Base-by-base conservation (phyloP, 2,797 vertebrate species). In the Eutrigla gurnardus region DNA sequence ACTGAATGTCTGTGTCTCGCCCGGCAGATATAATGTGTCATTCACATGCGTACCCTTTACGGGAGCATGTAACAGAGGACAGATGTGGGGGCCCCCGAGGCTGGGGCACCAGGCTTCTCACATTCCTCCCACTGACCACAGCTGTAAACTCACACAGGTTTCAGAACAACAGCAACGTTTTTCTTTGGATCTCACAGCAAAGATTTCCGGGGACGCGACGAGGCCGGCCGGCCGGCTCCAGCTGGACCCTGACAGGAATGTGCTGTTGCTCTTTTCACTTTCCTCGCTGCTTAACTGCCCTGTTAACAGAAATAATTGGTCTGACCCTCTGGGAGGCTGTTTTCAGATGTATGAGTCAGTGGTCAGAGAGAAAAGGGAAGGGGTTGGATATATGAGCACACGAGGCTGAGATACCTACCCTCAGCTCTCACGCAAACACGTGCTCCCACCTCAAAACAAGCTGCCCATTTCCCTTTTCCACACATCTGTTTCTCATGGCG, bases 401-500 rank as follows among this genome's bases (percentile, higher is more conserved):
- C 36, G 49, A 32, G 63, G 54, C 55, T 36, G 57, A 33, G 65
- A 52, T 53, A 59, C 54, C 81, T 80, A 76, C 62, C 17, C 45
- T 70, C 45, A 25, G 25, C 25, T 25, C 25, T 25, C 25, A 25
- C 25, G 25, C 25, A 25, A 25, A 25, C 25, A 25, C 25, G 25
- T 25, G 25, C 25, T 25, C 25, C 25, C 25, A 25, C 60, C 82
- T 70, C 85, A 73, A 89, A 85, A 82, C 69, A 68, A 86, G 77
- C 76, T 84, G 80, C 89, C 68, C 63, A 43, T 73, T 92, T 92
- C 86, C 86, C 64, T 76, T 65, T 47, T 25, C 42, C 65, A 40
- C 81, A 91, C 94, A 95, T 94, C 91, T 94, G 94, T 80, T 93
- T 94, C 88, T 91, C 80, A 92, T 94, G 65, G 54, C 32, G 78